phyloP scores from a whole-genome alignment of 2,113 vertebrate species.

The Artemisiospiza belli region DNA sequence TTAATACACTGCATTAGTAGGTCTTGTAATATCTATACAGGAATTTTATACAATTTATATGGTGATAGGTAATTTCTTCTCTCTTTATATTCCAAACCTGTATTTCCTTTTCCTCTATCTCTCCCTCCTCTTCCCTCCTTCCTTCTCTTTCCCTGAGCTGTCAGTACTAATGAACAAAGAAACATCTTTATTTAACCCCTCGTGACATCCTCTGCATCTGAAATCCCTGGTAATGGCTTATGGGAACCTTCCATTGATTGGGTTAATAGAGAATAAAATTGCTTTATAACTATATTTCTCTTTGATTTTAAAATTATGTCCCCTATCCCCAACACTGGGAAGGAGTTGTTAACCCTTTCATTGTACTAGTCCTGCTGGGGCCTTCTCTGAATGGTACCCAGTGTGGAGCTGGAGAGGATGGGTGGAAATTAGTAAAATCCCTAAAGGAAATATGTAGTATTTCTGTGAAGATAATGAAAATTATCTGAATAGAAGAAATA shows the following conservation, averaged over 20 bases:
- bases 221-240: constrained; percentile 79
- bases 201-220: constrained; percentile 57
- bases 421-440: background rate
- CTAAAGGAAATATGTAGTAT: background rate
- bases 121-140: background rate
- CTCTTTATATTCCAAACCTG: background rate
- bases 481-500: background rate
- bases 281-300: constrained; percentile 78
- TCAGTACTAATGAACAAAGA: constrained; percentile 70
- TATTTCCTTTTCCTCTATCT: background rate
- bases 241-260: constrained; percentile 83
- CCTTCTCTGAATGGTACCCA: background rate
- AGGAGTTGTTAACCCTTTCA: constrained; percentile 9
- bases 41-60: background rate
- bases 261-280: constrained; percentile 89
- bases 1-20: background rate
- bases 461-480: background rate
- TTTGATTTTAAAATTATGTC: constrained; percentile 76
- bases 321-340: constrained; percentile 25
- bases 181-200: constrained; percentile 75
- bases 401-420: background rate
- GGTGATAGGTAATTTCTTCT: background rate
- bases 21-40: background rate
- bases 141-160: constrained; percentile 42
- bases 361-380: background rate